Evolutionary conservation across 2,888 invertebrate genomes (phyloP).

Genomic region (Podotricha telesiphe): DNA sequence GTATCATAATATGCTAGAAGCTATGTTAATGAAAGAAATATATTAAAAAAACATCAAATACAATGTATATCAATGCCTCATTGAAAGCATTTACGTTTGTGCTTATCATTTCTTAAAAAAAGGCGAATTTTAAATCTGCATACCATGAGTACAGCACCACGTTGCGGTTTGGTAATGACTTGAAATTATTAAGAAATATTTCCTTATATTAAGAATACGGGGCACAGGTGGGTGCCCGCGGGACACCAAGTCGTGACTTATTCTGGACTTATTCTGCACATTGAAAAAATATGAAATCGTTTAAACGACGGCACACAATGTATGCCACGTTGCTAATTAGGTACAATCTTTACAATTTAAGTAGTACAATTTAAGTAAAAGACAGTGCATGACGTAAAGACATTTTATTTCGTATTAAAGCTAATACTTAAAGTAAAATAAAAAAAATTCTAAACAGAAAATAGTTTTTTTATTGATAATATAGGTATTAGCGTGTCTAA

Average conservation of each 20-base stretch:
- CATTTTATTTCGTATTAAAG: constrained; percentile 19
- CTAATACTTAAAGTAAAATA: too few relatives aligned
- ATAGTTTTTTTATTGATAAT: too few relatives aligned
- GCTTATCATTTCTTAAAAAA: neutral
- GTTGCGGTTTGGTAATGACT: constrained; percentile 59
- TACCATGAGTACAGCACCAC: constrained; percentile 54
- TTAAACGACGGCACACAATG: constrained; percentile 60
- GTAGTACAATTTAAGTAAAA: constrained; percentile 43
- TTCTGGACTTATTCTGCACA: constrained; percentile 59
- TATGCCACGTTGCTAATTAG: constrained; percentile 65
- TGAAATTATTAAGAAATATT: constrained; percentile 67
- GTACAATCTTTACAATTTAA: constrained; percentile 49
- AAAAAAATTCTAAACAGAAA: too few relatives aligned
- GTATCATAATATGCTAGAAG: too few relatives aligned
- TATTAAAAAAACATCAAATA: neutral
- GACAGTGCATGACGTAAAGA: constrained; percentile 32
- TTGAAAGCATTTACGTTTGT: neutral
- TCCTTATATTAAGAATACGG: constrained; percentile 56
- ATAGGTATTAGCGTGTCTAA: too few relatives aligned
- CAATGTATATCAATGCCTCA: neutral
- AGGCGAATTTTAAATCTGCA: constrained; percentile 35
- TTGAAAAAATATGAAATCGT: constrained; percentile 61
- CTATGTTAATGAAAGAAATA: too few relatives aligned
- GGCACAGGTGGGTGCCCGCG: constrained; percentile 77
- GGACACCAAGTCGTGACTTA: constrained; percentile 77